Evolutionary conservation across 2,797 vertebrate species (phyloP), one percentile per base, ranked within the genome.

Genomic region (Simalia tracyae): DNA sequence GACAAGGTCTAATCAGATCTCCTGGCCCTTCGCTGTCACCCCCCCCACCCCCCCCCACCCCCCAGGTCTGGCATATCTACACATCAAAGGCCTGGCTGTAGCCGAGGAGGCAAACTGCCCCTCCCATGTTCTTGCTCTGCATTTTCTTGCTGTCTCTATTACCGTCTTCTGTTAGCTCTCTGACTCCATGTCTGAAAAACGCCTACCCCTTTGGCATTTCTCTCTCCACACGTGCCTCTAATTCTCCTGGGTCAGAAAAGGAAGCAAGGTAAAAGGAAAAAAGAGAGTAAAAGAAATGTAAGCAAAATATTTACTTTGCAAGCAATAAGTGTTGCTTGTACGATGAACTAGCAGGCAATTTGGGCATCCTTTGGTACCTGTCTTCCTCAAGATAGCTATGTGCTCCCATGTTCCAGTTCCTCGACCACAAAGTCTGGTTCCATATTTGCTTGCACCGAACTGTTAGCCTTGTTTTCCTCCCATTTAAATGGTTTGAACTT

Each of bases 41-140:
- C 31, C 68, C 68, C n/a, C 7, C n/a, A 1, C 66, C 2, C 0
- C 17, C 6, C 31, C 7, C 7, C n/a, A 1, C 66, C 2, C 0
- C 17, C 6, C 31, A 2, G 31, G 5, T 31, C 66, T 36, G n/a
- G 5, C 66, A 17, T 2, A 72, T 72, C 68, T 36, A 19, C 31
- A 5, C 68, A 9, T 9, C 68, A 4, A 17, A 72, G 68, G 68
- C 31, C 68, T 72, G 6, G 15, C 6, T 8, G 5, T 2, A 68
- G 66, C 66, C 12, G 1, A 7, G 15, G 15, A 31, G 19, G 17
- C 6, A 19, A 31, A 15, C 31, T 2, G 15, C 15, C 31, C 42
- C 42, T 3, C 42, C 42, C 42, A 3, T 42, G 42, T 42, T 42
- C 42, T 42, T 17, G n/a, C 14, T 19, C 6, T 42, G 31, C 31